Base-by-base conservation (phyloP, 1,140 invertebrate species). In the Vanessa tameamea region DNA sequence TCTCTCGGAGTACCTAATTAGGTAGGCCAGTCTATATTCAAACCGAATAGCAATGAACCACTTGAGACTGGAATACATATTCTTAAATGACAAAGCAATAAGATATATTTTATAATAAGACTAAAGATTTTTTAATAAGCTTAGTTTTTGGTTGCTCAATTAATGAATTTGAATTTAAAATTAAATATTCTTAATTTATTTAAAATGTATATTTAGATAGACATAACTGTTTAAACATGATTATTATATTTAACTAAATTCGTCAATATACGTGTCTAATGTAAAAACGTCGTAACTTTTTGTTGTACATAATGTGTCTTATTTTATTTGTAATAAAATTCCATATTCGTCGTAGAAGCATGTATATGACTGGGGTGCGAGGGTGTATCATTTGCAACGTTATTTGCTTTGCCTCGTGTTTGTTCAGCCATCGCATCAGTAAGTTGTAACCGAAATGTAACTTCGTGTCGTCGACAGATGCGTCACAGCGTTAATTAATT, bases 1-100 rank as follows among this genome's bases (percentile, higher is more conserved):
- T 79, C 79, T 81, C 76, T 70, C 78, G 64, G 73, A 74, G 67
- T 73, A 76, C 78, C 79, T 87, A 87, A 91, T 91, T 85, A 90
- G 82, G 83, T 78, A 86, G 82, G 82, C 82, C 72, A 78, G 55
- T 79, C 74, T 82, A 83, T 74, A 82, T 81, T 79, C 82, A 76
- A 83, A 81, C 74, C 80, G 86, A 87, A 86, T 90, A 80, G 73
- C 80, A 87, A 87, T 85, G 76, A 78, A 67, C 66, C 43, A 74
- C 50, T 74, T 69, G 47, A 43, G 26, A 64, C 64, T 64, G 20
- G 37, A 43, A 43, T 23, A 57, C 53, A 12, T 12, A 57, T 16
- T 57, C 16, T 20, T 57, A 16, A 57, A 57, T 57, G 53, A 13
- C 53, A 57, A 57, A 57, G 51, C 51, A 26, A 57, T n/a, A 57